Base-by-base conservation (phyloP, 2,797 vertebrate species). In the Merluccius polli region DNA sequence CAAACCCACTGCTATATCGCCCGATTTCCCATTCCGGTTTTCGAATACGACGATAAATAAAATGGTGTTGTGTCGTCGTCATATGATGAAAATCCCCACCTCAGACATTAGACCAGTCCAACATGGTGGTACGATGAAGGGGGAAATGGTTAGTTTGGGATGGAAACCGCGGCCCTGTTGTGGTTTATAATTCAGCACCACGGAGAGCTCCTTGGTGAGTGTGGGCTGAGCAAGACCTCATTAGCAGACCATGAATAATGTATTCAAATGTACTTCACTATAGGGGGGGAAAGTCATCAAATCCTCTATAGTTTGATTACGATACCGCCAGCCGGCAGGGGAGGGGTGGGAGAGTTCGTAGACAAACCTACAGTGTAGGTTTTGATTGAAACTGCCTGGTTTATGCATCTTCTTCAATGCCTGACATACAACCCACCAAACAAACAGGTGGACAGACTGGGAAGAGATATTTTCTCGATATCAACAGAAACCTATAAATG, bases 121-220 rank as follows among this genome's bases (percentile, higher is more conserved):
- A 59, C 48, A n/a, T n/a, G 48, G 7, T 8, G 21, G 48, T 18
- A n/a, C n/a, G 36, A n/a, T 59, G 48, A n/a, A n/a, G 48, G 48
- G 18, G 48, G 10, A 1, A 2, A 59, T n/a, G 48, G 48, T 59
- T 59, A n/a, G 0, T 18, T 18, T 48, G 44, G 44, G 44, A 48
- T 48, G 16, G 44, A 21, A 18, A 48, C 16, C 15, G 15, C 15
- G 5, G 44, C 16, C 44, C 44, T 48, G 44, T 48, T 48, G 3
- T 48, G 44, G 44, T 48, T 59, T 59, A n/a, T n/a, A 59, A n/a
- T 59, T n/a, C 48, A 59, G 48, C 48, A 59, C 48, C 48, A n/a
- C n/a, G 48, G 48, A 59, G 18, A 59, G 48, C 48, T 59, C 48
- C 48, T 2, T n/a, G 21, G 4, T 59, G 8, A 59, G 48, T n/a